A percentile compares a stretch with the other conserved stretches of the same genome.
phyloP scores from a whole-genome alignment of 2,113 vertebrate species.

The Grammomys dolichurus region DNA sequence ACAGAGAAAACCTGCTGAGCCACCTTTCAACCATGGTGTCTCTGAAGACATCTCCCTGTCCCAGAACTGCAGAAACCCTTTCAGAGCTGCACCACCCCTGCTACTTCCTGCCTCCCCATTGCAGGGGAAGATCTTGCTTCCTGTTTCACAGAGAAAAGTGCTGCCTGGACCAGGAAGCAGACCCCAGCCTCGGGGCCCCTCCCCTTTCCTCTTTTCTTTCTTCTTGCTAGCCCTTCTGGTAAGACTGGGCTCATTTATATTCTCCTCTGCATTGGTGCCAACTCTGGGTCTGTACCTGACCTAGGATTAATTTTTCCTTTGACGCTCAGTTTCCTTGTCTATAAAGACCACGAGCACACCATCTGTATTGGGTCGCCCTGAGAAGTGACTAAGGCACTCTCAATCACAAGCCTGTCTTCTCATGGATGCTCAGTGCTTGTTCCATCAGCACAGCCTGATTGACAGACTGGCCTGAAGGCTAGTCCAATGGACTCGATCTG shows the following conservation, averaged over 20 bases:
- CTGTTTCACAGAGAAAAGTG: not conserved
- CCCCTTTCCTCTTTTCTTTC: not conserved
- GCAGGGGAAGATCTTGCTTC: not conserved
- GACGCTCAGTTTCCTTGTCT: not conserved
- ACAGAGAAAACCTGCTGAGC: not conserved
- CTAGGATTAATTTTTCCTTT: not conserved
- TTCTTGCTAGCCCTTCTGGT: not conserved
- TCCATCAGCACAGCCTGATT: not conserved
- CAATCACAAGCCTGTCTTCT: not conserved
- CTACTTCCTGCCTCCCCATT: no score
- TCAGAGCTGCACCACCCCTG: no score
- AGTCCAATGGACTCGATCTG: no score
- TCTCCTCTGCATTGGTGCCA: not conserved
- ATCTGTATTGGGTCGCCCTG: not conserved
- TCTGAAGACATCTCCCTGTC: not conserved
- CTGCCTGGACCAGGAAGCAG: not conserved
- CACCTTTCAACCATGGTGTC: not conserved
- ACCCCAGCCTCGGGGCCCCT: not conserved
- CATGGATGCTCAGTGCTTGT: accelerated
- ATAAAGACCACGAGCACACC: not conserved
- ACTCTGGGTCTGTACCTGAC: not conserved
- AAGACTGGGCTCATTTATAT: not conserved
- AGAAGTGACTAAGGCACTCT: not conserved
- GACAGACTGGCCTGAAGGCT: not conserved
- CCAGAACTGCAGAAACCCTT: not conserved